Conservation (phyloP, 2,113 vertebrate genomes). For the Agelaius phoeniceus region DNA sequence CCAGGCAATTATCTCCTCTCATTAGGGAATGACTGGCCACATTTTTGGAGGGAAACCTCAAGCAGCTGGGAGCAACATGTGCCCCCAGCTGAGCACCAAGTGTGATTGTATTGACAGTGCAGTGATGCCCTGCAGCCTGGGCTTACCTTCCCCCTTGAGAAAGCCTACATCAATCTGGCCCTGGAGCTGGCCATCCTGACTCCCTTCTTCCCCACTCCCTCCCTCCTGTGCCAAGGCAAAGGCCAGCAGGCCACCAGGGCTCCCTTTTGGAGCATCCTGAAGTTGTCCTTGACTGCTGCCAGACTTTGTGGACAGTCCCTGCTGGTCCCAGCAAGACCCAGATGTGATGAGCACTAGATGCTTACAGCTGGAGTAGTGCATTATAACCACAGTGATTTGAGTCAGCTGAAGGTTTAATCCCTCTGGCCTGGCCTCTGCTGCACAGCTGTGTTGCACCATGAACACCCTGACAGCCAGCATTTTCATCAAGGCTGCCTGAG, state of each 20-base stretch:
- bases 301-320: neutral
- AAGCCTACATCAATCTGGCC: neutral
- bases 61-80: neutral
- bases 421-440: neutral
- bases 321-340: neutral
- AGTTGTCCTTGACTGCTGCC: neutral
- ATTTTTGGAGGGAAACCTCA: neutral
- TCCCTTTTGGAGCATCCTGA: neutral
- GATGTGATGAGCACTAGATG: rapidly evolving
- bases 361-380: neutral
- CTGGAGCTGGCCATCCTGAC: neutral
- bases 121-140: neutral
- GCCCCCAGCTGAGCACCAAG: rapidly evolving
- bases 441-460: neutral
- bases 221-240: neutral
- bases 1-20: neutral
- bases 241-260: neutral
- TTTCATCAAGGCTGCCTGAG: neutral
- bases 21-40: neutral
- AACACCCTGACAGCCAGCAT: rapidly evolving
- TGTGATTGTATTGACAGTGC: rapidly evolving
- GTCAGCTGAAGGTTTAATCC: neutral
- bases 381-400: rapidly evolving
- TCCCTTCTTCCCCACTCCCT: neutral
- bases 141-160: neutral